Base-by-base conservation (phyloP, 2,113 vertebrate genomes). In the Pelmatolapia mariae region DNA sequence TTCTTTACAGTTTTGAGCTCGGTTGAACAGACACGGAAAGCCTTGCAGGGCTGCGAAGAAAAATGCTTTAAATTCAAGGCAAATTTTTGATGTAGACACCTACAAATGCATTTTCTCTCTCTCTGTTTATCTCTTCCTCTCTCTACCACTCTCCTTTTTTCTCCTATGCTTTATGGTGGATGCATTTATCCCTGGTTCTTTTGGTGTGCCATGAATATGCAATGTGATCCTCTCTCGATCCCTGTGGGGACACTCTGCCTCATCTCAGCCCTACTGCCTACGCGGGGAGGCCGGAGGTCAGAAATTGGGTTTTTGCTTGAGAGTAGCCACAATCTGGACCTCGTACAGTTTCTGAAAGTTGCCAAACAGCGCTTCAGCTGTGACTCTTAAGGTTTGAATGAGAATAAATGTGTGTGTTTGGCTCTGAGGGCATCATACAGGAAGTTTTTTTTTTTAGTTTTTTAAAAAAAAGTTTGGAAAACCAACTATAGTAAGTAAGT, bases 41-140 rank as follows among this genome's bases (percentile, higher is more conserved):
- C 68, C 83, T 87, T 2, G 40, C 84, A 68, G 81, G 63, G 79
- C 56, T 86, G 85, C 2, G 2, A 82, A 79, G 57, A 66, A 89
- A 89, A 88, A 89, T n/a, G 81, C 80, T 93, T 86, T 36, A 91
- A 86, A 92, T 93, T 90, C 89, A 87, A 91, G 59, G 59, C 73
- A 84, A 86, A 85, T 81, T 71, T 50, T 18, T 19, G 66, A 91
- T 45, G 83, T 79, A 86, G 86, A 91, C 89, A 91, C 87, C 66
- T 83, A 78, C 50, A 87, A 82, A 83, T 81, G 66, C 13, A 52
- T 45, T 82, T 15, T 45, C 15, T 80, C 38, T 78, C 29, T 81
- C 31, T 24, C 83, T 86, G 13, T 87, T 22, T 57, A 57, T 87
- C 83, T 81, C 8, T 7, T 33, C 24, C 36, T 56, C 15, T 76